Conservation (phyloP, 2,113 vertebrate species). For the Entosphenus tridentatus region DNA sequence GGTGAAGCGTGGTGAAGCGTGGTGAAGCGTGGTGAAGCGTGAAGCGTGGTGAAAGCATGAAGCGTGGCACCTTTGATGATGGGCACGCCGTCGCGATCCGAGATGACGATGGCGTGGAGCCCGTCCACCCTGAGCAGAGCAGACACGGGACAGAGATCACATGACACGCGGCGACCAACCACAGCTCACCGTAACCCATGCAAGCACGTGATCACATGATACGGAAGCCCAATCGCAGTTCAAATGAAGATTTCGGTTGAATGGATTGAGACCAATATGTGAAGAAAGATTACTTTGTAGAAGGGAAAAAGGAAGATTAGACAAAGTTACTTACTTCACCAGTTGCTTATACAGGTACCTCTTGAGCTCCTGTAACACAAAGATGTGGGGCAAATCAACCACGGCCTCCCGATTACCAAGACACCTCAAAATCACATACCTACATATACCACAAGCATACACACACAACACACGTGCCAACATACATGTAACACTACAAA, state of each 20-base stretch:
- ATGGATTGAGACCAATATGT: not conserved
- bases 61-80: constrained; percentile 65
- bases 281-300: not conserved
- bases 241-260: not conserved
- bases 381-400: not conserved
- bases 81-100: constrained; percentile 79
- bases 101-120: constrained; percentile 82
- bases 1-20: too few species aligned
- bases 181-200: too few species aligned
- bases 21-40: too few species aligned
- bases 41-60: too few species aligned
- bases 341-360: constrained; percentile 77
- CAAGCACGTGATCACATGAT: too few species aligned
- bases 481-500: too few species aligned
- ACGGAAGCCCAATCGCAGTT: not conserved
- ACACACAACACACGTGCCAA: too few species aligned
- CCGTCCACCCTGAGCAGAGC: constrained; percentile 47
- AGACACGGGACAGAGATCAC: too few species aligned
- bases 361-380: constrained; percentile 48
- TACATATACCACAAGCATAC: too few species aligned
- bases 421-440: too few species aligned
- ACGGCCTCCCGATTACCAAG: too few species aligned
- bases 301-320: not conserved
- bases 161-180: too few species aligned
- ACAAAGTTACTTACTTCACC: constrained; percentile 37